Percentiles rank a stretch among this genome's conserved stretches.
phyloP scores from a whole-genome alignment of 1,140 invertebrate genomes.

The Rhyacophila brunnea region DNA sequence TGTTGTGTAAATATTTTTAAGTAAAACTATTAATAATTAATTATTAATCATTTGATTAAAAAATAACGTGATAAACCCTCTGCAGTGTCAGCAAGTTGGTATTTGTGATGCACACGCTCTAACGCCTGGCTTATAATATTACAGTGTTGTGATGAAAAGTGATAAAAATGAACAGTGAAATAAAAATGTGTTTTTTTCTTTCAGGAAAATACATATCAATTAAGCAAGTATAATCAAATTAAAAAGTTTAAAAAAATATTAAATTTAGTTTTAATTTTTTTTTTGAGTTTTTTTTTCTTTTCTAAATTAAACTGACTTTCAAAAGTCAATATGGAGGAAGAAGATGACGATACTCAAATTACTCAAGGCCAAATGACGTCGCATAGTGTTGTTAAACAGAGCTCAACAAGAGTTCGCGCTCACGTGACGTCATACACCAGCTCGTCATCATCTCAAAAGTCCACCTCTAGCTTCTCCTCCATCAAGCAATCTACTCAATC shows the following conservation, averaged over 20 bases:
- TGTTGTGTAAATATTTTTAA: conserved; percentile 14
- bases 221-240: background rate
- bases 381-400: conserved; percentile 26
- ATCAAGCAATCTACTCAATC: conserved; percentile 28
- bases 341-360: conserved; percentile 53
- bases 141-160: conserved; percentile 9
- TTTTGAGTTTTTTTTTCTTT: background rate
- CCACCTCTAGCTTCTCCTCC: conserved; percentile 18
- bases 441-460: conserved; percentile 17
- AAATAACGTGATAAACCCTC: background rate
- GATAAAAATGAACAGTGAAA: conserved; percentile 10
- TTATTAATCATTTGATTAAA: background rate
- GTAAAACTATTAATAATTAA: background rate
- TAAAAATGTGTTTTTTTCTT: conserved; percentile 16
- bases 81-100: background rate
- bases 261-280: conserved; percentile 2
- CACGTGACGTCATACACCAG: conserved; percentile 28
- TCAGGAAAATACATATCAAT: conserved; percentile 15
- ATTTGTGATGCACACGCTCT: conserved; percentile 7
- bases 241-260: background rate
- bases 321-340: conserved; percentile 55
- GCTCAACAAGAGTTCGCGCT: conserved; percentile 25
- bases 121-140: conserved; percentile 18
- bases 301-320: conserved; percentile 10
- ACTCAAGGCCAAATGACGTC: conserved; percentile 35